Evolutionary conservation across 2,113 vertebrate species (phyloP).

Genomic region (Excalfactoria chinensis): DNA sequence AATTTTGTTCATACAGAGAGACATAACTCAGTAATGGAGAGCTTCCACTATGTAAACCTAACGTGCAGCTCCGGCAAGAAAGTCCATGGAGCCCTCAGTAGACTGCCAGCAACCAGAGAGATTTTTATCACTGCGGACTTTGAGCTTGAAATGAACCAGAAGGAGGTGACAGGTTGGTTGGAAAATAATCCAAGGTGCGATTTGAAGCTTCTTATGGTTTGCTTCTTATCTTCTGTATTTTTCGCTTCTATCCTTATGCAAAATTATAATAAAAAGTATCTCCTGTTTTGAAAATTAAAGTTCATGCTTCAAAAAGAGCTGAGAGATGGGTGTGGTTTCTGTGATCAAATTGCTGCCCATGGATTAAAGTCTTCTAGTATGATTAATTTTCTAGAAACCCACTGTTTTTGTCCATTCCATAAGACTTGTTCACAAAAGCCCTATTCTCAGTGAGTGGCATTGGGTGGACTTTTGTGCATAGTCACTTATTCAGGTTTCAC

Average conservation of each 20-base stretch:
- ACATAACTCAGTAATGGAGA: constrained; percentile 89
- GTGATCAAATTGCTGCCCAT: neutral
- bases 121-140: constrained; percentile 91
- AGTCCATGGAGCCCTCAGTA: constrained; percentile 82
- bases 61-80: constrained; percentile 87
- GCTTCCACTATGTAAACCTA: constrained; percentile 92
- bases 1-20: constrained; percentile 86
- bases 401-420: neutral
- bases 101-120: constrained; percentile 82
- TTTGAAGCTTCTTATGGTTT: constrained; percentile 67
- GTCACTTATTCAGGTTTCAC: neutral
- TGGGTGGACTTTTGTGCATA: rapidly evolving
- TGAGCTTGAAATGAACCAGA: constrained; percentile 91
- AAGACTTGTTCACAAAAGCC: neutral
- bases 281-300: constrained; percentile 89
- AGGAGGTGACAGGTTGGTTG: constrained; percentile 99
- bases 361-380: constrained; percentile 14
- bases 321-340: neutral
- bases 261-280: constrained; percentile 85
- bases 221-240: constrained; percentile 59
- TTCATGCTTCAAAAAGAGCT: constrained; percentile 33
- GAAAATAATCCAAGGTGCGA: constrained; percentile 62
- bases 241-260: constrained; percentile 61
- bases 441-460: neutral
- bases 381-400: constrained; percentile 13